Conservation (phyloP, 2,888 invertebrate genomes). For the Idaea dimidiata region DNA sequence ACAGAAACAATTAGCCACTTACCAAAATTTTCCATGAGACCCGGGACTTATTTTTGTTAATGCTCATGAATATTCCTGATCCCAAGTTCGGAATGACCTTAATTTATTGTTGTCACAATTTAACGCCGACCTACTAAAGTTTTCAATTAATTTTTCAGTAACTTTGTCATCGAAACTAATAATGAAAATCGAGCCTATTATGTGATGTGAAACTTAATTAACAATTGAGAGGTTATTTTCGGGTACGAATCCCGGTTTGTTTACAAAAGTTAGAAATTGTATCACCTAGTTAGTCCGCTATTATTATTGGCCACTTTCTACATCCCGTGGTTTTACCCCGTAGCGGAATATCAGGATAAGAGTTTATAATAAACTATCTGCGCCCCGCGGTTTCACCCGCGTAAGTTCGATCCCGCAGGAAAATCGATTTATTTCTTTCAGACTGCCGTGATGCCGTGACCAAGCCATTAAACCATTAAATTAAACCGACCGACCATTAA, state of each 20-base stretch:
- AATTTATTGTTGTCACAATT: neutral
- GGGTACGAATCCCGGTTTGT: neutral
- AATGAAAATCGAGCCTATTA: neutral
- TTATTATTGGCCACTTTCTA: neutral
- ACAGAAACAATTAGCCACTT: no score
- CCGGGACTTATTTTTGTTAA: no score
- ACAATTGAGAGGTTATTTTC: neutral
- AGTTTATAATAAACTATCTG: neutral
- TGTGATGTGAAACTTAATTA: neutral
- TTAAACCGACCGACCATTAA: no score
- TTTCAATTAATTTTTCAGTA: neutral
- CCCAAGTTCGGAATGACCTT: neutral
- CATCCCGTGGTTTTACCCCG: neutral
- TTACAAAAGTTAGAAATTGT: neutral
- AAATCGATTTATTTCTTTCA: no score
- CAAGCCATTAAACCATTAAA: no score
- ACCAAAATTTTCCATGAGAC: no score
- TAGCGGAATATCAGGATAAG: neutral
- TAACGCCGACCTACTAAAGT: neutral
- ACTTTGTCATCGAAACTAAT: neutral
- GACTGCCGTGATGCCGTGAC: no score
- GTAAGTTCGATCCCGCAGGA: neutral
- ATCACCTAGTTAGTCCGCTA: neutral
- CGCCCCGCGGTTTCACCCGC: neutral
- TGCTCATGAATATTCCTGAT: neutral